Conservation (phyloP, 2,888 invertebrate genomes). For the Tetramorium bicarinatum region DNA sequence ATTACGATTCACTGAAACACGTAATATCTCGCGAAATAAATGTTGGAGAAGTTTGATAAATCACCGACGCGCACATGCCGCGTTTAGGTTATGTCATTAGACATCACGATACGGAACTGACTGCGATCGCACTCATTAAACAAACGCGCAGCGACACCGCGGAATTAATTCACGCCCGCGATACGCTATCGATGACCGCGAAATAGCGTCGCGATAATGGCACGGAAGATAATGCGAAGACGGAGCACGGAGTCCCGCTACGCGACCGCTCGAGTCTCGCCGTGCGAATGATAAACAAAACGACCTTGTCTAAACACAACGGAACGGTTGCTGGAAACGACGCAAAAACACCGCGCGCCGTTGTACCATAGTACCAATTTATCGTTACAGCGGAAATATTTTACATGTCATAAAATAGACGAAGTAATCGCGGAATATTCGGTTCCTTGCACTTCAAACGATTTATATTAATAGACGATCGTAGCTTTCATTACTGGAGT, state of each 20-base stretch:
- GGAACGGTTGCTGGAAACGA: no score
- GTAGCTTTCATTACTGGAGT: neutral
- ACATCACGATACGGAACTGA: neutral
- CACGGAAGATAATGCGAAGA: neutral
- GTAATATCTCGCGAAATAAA: neutral
- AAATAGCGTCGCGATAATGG: neutral
- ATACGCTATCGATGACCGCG: neutral
- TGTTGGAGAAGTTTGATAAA: neutral
- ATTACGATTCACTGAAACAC: neutral
- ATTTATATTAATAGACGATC: neutral
- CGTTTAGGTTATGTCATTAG: neutral
- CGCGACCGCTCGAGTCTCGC: neutral
- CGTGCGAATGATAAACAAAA: constrained; percentile 14
- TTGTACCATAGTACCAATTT: neutral
- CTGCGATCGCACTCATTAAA: neutral
- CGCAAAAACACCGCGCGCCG: neutral
- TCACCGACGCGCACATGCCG: neutral
- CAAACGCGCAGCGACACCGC: neutral
- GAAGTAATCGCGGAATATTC: neutral
- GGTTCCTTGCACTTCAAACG: neutral
- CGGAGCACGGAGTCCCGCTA: neutral
- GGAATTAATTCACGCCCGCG: neutral
- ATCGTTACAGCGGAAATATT: neutral
- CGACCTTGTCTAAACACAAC: neutral
- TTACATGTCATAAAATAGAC: neutral